These are phyloP conservation scores for Entelurus aequoreus DNA, from an alignment of 2,113 vertebrate species.

Conservation along the genomic window DNA sequence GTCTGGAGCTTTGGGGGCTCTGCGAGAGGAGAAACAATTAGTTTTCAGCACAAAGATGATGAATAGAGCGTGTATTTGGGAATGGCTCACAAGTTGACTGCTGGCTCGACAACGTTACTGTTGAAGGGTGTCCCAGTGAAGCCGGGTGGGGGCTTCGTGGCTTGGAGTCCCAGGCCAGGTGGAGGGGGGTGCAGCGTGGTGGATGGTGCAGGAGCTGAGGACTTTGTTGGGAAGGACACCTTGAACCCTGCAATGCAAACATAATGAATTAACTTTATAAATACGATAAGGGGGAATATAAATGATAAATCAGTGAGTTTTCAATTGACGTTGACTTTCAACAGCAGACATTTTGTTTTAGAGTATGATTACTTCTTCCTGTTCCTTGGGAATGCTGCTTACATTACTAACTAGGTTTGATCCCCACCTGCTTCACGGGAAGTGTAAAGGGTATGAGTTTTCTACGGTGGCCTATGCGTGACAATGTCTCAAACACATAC, in stretches of 20 bases:
- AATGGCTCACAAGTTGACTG: conserved; percentile 76
- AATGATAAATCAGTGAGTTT: too few relatives aligned
- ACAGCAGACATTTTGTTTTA: too few relatives aligned
- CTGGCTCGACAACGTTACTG: conserved; percentile 72
- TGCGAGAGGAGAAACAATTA: conserved; percentile 24
- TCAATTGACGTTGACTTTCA: too few relatives aligned
- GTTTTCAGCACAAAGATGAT: not conserved
- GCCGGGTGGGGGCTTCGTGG: conserved; percentile 90
- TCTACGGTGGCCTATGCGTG: too few relatives aligned
- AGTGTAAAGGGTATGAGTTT: too few relatives aligned
- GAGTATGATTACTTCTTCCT: too few relatives aligned
- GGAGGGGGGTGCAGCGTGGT: conserved; percentile 54
- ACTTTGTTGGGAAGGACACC: conserved; percentile 80
- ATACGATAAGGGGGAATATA: too few relatives aligned
- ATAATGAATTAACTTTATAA: too few relatives aligned
- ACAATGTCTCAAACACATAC: too few relatives aligned
- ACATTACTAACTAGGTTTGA: too few relatives aligned
- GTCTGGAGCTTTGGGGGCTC: conserved; percentile 54
- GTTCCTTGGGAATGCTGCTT: too few relatives aligned
- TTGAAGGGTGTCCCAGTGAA: conserved; percentile 84
- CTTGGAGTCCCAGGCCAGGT: conserved; percentile 75
- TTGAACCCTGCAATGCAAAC: conserved; percentile 80
- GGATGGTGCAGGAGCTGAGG: conserved; percentile 39
- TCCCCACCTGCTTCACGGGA: too few relatives aligned
- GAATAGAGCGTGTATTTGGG: not conserved